Evolutionary conservation across 1,140 invertebrate species (phyloP).

Genomic region (Dolichoris vasculosae): DNA sequence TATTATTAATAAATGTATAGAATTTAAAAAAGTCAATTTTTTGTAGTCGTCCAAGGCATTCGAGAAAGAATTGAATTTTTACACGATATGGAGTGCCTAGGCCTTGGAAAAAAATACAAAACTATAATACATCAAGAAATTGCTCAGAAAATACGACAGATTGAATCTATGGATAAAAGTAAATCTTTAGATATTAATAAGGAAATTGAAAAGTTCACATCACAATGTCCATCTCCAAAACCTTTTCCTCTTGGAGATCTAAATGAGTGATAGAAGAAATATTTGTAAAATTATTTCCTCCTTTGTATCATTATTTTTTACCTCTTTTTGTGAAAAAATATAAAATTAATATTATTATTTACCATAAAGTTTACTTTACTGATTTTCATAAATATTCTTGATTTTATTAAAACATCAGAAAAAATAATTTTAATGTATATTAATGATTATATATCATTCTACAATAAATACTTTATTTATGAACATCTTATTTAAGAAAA

Average conservation of each 20-base stretch:
- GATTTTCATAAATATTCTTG: too few species aligned
- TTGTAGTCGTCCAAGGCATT: constrained; percentile 69
- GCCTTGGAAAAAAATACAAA: constrained; percentile 72
- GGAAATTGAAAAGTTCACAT: constrained; percentile 62
- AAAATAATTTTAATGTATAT: too few species aligned
- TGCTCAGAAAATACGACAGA: constrained; percentile 70
- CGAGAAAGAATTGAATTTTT: constrained; percentile 73
- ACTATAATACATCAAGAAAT: constrained; percentile 73
- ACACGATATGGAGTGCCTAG: constrained; percentile 71
- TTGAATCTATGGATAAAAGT: constrained; percentile 66
- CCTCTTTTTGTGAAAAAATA: background rate
- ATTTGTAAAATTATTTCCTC: background rate
- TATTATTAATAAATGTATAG: too few species aligned
- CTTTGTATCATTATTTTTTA: background rate
- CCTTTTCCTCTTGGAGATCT: constrained; percentile 68
- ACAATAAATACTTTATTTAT: too few species aligned
- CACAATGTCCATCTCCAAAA: constrained; percentile 63
- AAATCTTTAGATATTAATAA: constrained; percentile 60
- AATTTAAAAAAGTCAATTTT: background rate
- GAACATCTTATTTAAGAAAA: too few species aligned
- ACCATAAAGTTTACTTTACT: background rate
- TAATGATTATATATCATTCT: too few species aligned
- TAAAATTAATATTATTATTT: background rate
- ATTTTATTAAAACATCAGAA: too few species aligned
- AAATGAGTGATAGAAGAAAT: constrained; percentile 49